Evolutionary conservation across 2,797 vertebrate genomes (phyloP), one percentile per base, ranked within the genome.

Genomic region (Danionella dracula): DNA sequence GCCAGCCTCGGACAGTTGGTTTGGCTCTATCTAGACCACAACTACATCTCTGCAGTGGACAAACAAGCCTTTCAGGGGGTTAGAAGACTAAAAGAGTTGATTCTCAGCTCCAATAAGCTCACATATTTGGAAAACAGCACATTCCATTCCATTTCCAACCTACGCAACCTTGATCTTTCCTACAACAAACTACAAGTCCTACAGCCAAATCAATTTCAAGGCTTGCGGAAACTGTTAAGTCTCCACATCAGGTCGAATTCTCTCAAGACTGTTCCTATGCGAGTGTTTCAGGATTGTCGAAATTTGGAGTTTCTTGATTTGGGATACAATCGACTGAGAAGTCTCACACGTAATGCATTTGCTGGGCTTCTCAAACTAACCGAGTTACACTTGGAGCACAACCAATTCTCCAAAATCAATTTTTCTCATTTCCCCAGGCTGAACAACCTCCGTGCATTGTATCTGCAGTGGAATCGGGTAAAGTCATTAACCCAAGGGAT

Each of bases 1-100:
- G 90, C 94, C 0, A 92, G 93, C 76, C 92, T 99, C 72, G 88
- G 92, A 67, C 96, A 99, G 81, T 92, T 99, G 53, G 92, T 97
- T 32, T 99, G 96, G 96, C 91, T 99, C 38, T 99, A 99, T 82
- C 92, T 99, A 1, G 96, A 99, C 88, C 96, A 99, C 73, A 99
- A 99, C 72, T 97, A 97, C 84, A 94, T 99, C 82, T 90, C 74
- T 45, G 82, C 79, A 0, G 94, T 99, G 83, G 95, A 99, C 2
- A 91, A 92, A 76, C 90, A 93, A 38, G 94, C 96, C 0, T 94
- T 99, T 79, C 93, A 95, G 21, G 94, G 95, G 2, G 93, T 98
- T 67, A 91, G 93, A 11, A 80, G 95, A 81, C 90, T 99, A 61
- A 99, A 99, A 84, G 96, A 99, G 82, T 80, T 99, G 74, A 98